Percentiles rank a stretch among this genome's conserved stretches.
Conservation (phyloP, 2,113 vertebrate species). For the Struthidea cinerea region DNA sequence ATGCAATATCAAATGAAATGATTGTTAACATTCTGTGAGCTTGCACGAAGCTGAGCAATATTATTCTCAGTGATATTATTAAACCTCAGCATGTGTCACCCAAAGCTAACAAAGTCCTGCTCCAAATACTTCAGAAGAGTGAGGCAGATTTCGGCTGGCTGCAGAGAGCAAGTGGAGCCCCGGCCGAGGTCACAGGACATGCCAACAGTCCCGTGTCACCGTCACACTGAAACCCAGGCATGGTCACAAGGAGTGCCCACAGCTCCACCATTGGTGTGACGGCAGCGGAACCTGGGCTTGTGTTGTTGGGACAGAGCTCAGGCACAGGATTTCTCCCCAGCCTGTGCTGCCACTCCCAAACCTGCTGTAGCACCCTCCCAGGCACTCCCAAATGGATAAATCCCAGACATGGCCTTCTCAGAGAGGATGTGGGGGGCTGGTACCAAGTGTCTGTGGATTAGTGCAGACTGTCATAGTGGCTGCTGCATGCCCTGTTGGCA, state of each 20-base stretch:
- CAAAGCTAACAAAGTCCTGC: background rate
- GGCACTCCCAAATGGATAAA: fast-evolving
- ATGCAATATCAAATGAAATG: background rate
- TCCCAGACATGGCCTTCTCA: fast-evolving
- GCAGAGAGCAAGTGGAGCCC: background rate
- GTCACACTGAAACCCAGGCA: background rate
- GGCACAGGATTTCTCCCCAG: background rate
- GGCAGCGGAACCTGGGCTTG: too few relatives aligned
- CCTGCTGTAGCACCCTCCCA: background rate
- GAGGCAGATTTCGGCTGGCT: background rate
- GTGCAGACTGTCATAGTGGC: fast-evolving
- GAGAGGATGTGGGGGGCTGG: background rate
- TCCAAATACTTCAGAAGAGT: background rate
- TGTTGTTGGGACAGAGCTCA: background rate
- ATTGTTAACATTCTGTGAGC: background rate
- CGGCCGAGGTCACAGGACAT: fast-evolving
- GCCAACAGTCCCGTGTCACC: fast-evolving
- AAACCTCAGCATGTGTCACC: background rate
- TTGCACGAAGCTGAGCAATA: background rate
- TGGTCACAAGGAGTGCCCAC: background rate
- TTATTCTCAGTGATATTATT: background rate
- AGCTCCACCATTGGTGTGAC: fast-evolving
- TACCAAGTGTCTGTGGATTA: fast-evolving
- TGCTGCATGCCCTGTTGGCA: background rate
- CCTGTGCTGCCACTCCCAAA: background rate